These are phyloP conservation scores for Mellilla xanthometata DNA, from an alignment of 2,888 invertebrate species.

Conservation along the genomic window DNA sequence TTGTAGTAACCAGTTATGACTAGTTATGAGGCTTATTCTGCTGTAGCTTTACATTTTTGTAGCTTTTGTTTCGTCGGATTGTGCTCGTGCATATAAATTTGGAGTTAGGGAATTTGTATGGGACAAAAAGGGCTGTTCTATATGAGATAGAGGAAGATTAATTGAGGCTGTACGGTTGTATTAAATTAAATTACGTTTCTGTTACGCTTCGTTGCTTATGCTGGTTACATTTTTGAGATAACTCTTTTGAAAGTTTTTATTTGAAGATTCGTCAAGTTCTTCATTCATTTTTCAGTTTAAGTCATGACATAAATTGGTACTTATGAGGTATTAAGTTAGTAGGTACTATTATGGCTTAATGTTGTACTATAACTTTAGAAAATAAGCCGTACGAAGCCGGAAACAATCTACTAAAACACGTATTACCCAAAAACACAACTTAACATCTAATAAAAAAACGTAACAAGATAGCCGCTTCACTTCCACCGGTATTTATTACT, in stretches of 20 bases:
- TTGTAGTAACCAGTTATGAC: conserved; percentile 74
- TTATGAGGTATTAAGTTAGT: no score
- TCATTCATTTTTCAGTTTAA: no score
- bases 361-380: not conserved
- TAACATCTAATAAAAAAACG: conserved; percentile 21
- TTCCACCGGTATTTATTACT: conserved; percentile 37
- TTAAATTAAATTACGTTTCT: not conserved
- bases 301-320: no score
- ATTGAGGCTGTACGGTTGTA: conserved; percentile 18
- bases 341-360: not conserved
- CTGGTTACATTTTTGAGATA: no score
- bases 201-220: no score
- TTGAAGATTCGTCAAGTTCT: no score
- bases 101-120: conserved; percentile 48
- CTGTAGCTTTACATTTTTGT: conserved; percentile 71
- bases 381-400: conserved; percentile 8
- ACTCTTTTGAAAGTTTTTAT: no score
- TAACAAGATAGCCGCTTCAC: conserved; percentile 28
- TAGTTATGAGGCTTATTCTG: conserved; percentile 60
- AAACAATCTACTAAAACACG: conserved; percentile 12
- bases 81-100: conserved; percentile 77
- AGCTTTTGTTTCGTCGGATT: conserved; percentile 70
- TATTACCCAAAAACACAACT: conserved; percentile 20
- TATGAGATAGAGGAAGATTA: conserved; percentile 22
- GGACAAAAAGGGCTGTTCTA: conserved; percentile 10